Evolutionary conservation across 2,797 vertebrate species (phyloP).

Genomic region (Steatocranus sp.): DNA sequence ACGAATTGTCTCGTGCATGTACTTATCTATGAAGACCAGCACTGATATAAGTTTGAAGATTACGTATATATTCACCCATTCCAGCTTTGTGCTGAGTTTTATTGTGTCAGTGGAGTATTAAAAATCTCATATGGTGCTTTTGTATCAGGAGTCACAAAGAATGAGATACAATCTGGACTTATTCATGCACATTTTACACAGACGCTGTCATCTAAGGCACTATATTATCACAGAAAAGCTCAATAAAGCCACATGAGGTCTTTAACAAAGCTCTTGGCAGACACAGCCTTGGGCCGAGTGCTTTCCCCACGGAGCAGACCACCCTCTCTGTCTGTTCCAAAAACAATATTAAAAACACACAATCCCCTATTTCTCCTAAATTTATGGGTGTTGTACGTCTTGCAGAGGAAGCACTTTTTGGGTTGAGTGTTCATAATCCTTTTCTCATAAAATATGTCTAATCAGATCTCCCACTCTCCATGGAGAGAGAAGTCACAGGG

Average conservation of each 20-base stretch:
- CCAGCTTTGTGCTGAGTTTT: slow-evolving; percentile 1
- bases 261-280: slow-evolving; percentile 60
- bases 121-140: slow-evolving; percentile 35
- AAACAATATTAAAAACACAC: slow-evolving; percentile 65
- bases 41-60: slow-evolving; percentile 8
- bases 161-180: slow-evolving; percentile 24
- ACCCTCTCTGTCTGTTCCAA: slow-evolving; percentile 52
- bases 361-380: slow-evolving; percentile 11
- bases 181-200: neutral
- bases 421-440: slow-evolving; percentile 35
- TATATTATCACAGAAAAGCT: slow-evolving; percentile 52
- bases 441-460: slow-evolving; percentile 53
- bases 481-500: slow-evolving; percentile 8
- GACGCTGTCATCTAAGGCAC: slow-evolving; percentile 24
- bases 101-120: slow-evolving; percentile 18
- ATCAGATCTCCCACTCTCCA: slow-evolving; percentile 36
- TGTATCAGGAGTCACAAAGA: slow-evolving; percentile 11
- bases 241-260: slow-evolving; percentile 57
- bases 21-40: neutral
- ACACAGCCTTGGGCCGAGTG: slow-evolving; percentile 27
- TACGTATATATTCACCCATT: neutral
- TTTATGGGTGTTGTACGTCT: slow-evolving; percentile 50
- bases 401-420: slow-evolving; percentile 39
- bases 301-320: slow-evolving; percentile 43
- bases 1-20: neutral